Evolutionary conservation across 2,113 vertebrate genomes (phyloP).

Genomic region (Pygoscelis adeliae): DNA sequence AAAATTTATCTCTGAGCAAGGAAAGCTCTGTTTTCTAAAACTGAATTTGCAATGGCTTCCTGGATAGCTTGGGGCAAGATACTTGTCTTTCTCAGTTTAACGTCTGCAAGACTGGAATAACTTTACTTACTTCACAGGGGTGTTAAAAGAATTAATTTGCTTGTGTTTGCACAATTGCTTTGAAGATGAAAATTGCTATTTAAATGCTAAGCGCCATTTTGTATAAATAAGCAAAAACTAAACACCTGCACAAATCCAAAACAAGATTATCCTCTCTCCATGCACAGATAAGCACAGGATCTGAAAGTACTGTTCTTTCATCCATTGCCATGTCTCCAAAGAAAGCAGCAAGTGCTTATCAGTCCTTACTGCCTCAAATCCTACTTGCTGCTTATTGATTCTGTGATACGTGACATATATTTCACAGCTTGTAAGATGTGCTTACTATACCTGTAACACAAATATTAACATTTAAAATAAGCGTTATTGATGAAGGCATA

Average conservation of each 20-base stretch:
- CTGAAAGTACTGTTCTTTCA: neutral
- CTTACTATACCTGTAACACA: neutral
- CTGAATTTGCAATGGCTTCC: neutral
- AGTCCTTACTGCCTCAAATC: neutral
- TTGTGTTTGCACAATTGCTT: neutral
- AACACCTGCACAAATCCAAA: neutral
- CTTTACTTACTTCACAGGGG: neutral
- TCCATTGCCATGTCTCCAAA: neutral
- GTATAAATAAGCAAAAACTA: neutral
- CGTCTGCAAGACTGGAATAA: neutral
- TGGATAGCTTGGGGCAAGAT: neutral
- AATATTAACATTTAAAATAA: neutral
- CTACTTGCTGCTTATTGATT: neutral
- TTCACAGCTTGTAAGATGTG: neutral
- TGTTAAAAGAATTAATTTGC: neutral
- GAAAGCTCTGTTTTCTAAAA: neutral
- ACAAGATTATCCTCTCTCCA: neutral
- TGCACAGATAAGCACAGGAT: neutral
- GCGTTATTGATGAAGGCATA: neutral
- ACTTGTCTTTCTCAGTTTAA: neutral
- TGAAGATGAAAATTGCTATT: neutral
- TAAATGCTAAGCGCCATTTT: neutral
- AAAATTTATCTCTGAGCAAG: neutral
- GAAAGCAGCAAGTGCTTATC: neutral
- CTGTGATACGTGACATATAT: neutral